Base-by-base conservation (phyloP, 2,797 vertebrate species). In the Kryptolebias ocellatus region DNA sequence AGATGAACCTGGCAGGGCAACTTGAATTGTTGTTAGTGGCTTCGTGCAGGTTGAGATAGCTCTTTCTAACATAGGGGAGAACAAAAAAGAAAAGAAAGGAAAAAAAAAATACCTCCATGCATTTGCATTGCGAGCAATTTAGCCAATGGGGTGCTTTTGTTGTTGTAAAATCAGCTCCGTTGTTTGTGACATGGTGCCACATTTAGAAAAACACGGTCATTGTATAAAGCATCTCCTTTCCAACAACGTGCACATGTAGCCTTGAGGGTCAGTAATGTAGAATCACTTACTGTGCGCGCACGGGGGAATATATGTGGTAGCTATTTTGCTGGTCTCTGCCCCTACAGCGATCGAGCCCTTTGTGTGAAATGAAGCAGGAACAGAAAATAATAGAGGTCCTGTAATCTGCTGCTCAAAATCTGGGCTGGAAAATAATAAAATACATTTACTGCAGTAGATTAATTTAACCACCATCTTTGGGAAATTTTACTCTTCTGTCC, bases 1-100 rank as follows among this genome's bases (percentile, higher is more conserved):
- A 70, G 67, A 78, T 77, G 53, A 60, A 56, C 70, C 70, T 81
- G 77, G 67, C 72, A 72, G 47, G 17, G 63, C 70, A 57, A 67
- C 69, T 64, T 17, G 2, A n/a, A 46, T 64, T 67, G 29, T 74
- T 70, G 55, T 80, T 71, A 65, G 60, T 53, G 37, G 55, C 66
- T 80, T 70, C 53, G 67, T 74, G 67, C 57, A 64, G 71, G 63
- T 71, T 63, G 63, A 76, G 53, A 64, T 56, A 53, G 52, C 28
- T 73, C 18, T 57, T 69, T 60, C 68, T 7, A 63, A 54, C 49
- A 77, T 18, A 63, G 39, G 61, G 56, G 27, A 58, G 3, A 58
- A 42, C 8, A 68, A 61, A n/a, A 16, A 50, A 27, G 3, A 45
- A 44, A 15, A 69, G 60, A 27, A 18, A 49, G 17, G 4, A 28